phyloP scores from a whole-genome alignment of 2,888 invertebrate species.

The Agriopis leucophaearia region DNA sequence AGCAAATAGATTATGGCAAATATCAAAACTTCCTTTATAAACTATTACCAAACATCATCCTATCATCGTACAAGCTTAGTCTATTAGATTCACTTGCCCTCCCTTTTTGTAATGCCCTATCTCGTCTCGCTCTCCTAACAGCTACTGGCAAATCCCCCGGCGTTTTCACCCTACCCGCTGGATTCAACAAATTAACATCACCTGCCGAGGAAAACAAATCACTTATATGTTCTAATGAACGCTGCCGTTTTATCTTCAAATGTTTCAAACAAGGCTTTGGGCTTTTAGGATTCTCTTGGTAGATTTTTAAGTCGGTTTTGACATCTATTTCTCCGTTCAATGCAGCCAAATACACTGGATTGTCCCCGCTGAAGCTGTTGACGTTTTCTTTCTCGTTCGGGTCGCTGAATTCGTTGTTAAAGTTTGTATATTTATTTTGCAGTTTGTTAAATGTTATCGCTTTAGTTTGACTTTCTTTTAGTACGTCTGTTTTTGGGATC shows the following conservation, averaged over 20 bases:
- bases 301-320: conserved; percentile 62
- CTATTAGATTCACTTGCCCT: conserved; percentile 87
- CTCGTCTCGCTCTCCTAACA: conserved; percentile 89
- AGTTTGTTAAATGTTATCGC: conserved; percentile 73
- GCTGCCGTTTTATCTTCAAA: conserved; percentile 85
- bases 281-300: conserved; percentile 61
- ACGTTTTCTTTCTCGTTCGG: conserved; percentile 80
- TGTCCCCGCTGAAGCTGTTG: conserved; percentile 74
- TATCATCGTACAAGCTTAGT: conserved; percentile 94
- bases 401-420: conserved; percentile 81
- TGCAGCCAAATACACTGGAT: conserved; percentile 78
- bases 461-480: conserved; percentile 76
- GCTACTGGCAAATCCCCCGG: conserved; percentile 94
- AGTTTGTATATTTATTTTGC: conserved; percentile 77
- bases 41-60: conserved; percentile 92
- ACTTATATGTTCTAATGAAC: conserved; percentile 91
- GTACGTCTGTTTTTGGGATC: conserved; percentile 71
- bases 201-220: conserved; percentile 91
- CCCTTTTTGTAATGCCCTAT: conserved; percentile 84
- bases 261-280: conserved; percentile 70
- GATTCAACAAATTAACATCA: conserved; percentile 89
- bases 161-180: conserved; percentile 92
- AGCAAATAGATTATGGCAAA: too few species aligned
- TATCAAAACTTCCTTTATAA: conserved; percentile 51
- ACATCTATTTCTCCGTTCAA: conserved; percentile 71